Percentiles rank a stretch among this genome's conserved stretches.
Evolutionary conservation across 1,140 invertebrate genomes (phyloP).

Genomic region (Thalassaphorura encarpata): DNA sequence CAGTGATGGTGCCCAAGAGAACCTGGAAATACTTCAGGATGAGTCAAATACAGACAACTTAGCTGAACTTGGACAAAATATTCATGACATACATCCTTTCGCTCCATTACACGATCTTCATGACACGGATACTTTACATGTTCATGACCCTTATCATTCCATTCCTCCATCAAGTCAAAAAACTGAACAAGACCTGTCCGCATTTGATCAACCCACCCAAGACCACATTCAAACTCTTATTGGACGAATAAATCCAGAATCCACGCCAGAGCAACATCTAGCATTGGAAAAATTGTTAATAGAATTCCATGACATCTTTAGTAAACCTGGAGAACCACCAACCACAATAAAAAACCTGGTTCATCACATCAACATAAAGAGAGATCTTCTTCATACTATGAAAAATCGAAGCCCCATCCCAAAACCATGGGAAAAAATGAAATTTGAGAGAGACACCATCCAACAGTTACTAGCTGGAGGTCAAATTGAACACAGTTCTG

Average conservation of each 20-base stretch:
- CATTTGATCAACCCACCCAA: no score
- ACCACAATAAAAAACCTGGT: neutral
- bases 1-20: no score
- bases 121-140: no score
- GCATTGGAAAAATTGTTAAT: neutral
- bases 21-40: no score
- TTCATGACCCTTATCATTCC: no score
- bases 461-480: neutral
- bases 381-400: neutral
- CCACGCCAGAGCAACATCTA: neutral
- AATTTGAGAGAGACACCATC: neutral
- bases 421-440: neutral
- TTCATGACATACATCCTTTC: no score
- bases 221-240: neutral
- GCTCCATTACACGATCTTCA: no score
- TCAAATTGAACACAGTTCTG: neutral
- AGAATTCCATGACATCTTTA: neutral
- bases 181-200: no score
- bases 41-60: no score
- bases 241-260: neutral
- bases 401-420: neutral
- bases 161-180: no score
- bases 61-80: no score
- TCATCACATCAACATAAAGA: neutral
- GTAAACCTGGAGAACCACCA: neutral